Evolutionary conservation across 2,113 vertebrate genomes (phyloP), one percentile per base, ranked within the genome.

Genomic region (Austrofundulus limnaeus): DNA sequence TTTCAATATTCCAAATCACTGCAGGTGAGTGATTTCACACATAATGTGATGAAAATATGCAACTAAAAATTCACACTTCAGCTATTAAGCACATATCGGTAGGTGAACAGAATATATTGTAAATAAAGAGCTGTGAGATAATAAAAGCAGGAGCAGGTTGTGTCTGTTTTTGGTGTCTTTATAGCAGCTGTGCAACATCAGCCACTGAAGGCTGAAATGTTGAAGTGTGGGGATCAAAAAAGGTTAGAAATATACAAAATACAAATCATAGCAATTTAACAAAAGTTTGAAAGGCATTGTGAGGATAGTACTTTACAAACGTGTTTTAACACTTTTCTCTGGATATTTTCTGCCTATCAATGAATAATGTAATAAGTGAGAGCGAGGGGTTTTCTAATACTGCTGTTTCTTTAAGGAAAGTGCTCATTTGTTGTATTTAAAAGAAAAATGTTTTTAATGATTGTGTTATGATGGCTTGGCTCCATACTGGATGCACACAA

Each of bases 121-220:
- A 50, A 23, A 60, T 37, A n/a, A 61, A 55, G 21, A 53, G 28
- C 4, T 13, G 0, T 48, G 20, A 66, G 12, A 45, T 46, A 55
- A 58, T 48, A 47, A 51, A 68, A 66, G 53, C 11, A 14, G 50
- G 47, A 28, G n/a, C 23, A 3, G 43, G 46, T n/a, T 37, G 66
- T 68, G 63, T 59, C 21, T 42, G 72, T 81, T 82, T 88, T 89
- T 87, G 85, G 87, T 87, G 81, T 90, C 48, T 82, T 81, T 62
- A 66, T 80, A 86, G 86, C 82, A 87, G 82, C 82, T 41, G 49
- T 76, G 60, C 24, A 75, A 73, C 75, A 76, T 64, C 61, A 72
- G 37, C 67, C 84, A 45, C 25, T 28, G 51, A 28, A 55, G 59
- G 49, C 64, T 51, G 38, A 66, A 60, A 47, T 53, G 51, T 59